phyloP scores from a whole-genome alignment of 2,888 invertebrate species.

The Tridacna crocea region DNA sequence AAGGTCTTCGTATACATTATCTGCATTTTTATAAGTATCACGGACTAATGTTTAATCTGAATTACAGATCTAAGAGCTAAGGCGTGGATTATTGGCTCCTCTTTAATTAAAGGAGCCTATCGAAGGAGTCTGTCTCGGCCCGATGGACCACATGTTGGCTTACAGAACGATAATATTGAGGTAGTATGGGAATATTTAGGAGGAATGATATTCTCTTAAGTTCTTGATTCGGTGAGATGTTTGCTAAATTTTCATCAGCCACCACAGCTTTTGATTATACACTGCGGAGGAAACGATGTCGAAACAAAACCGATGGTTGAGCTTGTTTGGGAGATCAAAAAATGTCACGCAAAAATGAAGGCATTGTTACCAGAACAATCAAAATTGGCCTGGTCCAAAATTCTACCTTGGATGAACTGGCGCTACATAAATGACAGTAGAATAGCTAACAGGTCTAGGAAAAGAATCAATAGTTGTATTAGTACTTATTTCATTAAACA shows the following conservation, averaged over 20 bases:
- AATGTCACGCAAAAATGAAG: background rate
- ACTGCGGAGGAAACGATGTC: constrained; percentile 4
- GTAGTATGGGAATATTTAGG: constrained; percentile 2
- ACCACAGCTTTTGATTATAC: background rate
- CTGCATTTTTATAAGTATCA: no score
- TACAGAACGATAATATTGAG: background rate
- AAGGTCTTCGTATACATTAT: no score
- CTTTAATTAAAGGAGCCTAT: background rate
- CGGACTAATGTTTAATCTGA: no score
- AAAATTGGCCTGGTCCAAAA: background rate
- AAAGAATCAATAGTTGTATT: background rate
- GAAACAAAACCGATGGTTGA: constrained; percentile 1
- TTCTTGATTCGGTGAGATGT: constrained; percentile 2
- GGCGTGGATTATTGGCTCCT: constrained; percentile 2
- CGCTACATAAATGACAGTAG: background rate
- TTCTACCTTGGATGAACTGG: background rate
- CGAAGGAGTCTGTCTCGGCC: background rate
- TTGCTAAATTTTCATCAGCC: background rate
- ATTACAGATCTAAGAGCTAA: background rate
- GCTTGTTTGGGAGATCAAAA: background rate
- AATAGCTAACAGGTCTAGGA: constrained; percentile 4
- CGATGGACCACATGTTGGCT: constrained; percentile 9
- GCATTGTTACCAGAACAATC: background rate
- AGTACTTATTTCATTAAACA: background rate
- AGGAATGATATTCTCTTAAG: background rate